Percentiles rank a stretch among this genome's conserved stretches.
Evolutionary conservation across 2,888 invertebrate genomes (phyloP).

Genomic region (Aquatica leii): DNA sequence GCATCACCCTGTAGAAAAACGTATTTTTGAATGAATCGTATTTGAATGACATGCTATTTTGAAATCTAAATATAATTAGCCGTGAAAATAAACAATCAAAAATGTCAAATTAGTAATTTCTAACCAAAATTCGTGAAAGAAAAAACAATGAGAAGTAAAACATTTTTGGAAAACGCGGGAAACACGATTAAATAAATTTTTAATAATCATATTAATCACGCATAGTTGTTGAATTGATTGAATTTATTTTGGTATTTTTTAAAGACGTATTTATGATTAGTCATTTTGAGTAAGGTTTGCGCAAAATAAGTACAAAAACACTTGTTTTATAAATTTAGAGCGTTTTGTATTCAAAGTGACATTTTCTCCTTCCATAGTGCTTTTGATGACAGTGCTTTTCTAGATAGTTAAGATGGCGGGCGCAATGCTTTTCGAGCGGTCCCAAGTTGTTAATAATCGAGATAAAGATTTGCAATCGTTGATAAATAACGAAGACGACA

Average conservation of each 20-base stretch:
- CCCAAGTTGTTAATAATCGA: constrained; percentile 78
- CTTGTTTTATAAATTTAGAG: constrained; percentile 21
- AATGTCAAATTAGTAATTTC: not conserved
- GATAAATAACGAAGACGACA: constrained; percentile 78
- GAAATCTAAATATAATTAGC: too few relatives aligned
- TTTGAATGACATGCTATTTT: too few relatives aligned
- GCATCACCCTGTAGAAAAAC: too few relatives aligned
- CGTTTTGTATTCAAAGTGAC: constrained; percentile 22
- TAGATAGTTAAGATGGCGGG: constrained; percentile 77
- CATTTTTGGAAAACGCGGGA: constrained; percentile 10
- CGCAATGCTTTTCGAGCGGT: constrained; percentile 88
- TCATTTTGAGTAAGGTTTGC: constrained; percentile 13
- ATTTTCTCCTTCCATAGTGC: constrained; percentile 21
- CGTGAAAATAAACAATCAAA: too few relatives aligned
- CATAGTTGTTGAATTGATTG: not conserved
- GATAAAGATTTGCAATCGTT: constrained; percentile 78
- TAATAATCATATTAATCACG: not conserved
- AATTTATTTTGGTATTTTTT: not conserved
- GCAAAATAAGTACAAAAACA: constrained; percentile 1
- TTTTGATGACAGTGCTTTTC: constrained; percentile 62
- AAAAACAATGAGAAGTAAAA: not conserved
- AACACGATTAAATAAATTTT: not conserved
- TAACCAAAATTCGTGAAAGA: not conserved
- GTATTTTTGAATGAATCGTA: too few relatives aligned
- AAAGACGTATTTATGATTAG: constrained; percentile 17